phyloP scores from a whole-genome alignment of 2,797 vertebrate species.

The Poecilia velifera region DNA sequence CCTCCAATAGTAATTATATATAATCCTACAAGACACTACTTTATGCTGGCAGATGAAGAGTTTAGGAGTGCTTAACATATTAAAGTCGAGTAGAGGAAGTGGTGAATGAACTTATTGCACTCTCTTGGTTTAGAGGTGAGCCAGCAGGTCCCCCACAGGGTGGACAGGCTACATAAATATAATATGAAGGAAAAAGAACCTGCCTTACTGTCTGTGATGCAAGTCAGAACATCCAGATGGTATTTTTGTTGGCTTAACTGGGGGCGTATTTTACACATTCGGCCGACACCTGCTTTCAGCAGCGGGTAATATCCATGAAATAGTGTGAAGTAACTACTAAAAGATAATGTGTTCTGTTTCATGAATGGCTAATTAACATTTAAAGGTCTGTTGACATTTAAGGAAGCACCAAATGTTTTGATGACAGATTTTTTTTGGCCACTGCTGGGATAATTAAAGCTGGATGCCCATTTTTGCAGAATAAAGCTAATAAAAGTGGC shows the following conservation, averaged over 20 bases:
- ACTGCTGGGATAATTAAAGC: background rate
- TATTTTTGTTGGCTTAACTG: constrained; percentile 22
- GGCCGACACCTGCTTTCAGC: constrained; percentile 22
- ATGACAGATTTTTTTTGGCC: background rate
- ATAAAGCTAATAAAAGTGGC: background rate
- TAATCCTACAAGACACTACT: background rate
- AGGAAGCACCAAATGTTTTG: background rate
- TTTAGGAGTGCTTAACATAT: constrained; percentile 7
- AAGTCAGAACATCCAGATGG: constrained; percentile 29
- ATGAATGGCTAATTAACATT: constrained; percentile 2
- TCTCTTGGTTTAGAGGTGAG: constrained; percentile 4
- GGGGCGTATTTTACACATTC: constrained; percentile 31
- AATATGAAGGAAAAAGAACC: constrained; percentile 2
- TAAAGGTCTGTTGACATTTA: background rate
- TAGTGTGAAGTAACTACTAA: constrained; percentile 8
- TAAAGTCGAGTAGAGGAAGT: background rate
- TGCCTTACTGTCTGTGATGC: constrained; percentile 13
- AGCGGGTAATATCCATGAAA: constrained; percentile 13
- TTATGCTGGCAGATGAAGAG: background rate
- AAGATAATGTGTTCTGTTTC: constrained; percentile 6
- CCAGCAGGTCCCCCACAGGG: background rate
- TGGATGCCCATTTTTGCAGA: background rate
- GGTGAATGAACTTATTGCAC: constrained; percentile 21
- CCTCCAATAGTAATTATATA: background rate
- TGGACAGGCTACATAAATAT: constrained; percentile 14